Evolutionary conservation across 2,113 vertebrate species (phyloP), one percentile per base, ranked within the genome.

Genomic region (Caracal caracal): DNA sequence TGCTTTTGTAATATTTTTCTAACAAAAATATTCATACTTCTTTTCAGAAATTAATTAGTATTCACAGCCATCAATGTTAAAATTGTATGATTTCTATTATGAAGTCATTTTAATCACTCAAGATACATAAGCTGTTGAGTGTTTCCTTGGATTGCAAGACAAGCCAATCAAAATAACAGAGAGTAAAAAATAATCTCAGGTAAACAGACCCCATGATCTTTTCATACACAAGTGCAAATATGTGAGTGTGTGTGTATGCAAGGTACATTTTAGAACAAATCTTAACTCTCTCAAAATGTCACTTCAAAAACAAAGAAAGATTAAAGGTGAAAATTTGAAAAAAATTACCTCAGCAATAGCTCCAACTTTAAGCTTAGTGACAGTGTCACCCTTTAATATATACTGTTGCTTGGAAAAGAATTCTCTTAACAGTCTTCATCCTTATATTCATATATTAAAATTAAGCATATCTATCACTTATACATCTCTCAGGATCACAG

Each of bases 41-140:
- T 90, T 81, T 97, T 83, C 28, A 94, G 91, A 75, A 59, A 85
- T 83, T 82, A 83, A 43, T 76, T 92, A 47, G 83, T 87, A 91
- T 90, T 94, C 76, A 93, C 10, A 94, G 79, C 24, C 47, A 83
- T 79, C 73, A 88, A 65, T 59, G n/a, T 82, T 71, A 92, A 97
- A 79, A 95, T 91, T 56, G 20, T 75, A 33, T 37, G 51, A 28
- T 83, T 86, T 70, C 85, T 81, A 59, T 94, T 71, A 85, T 56
- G 68, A 89, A 96, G 20, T 61, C 53, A 37, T 84, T 94, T 86
- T n/a, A 70, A 56, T 80, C 24, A 91, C 47, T 95, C 73, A 94
- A 37, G 70, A 81, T 81, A 68, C 43, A 78, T 83, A 56, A 70
- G 35, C 56, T 83, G 59, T 89, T 40, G 33, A 88, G 13, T 53